Evolutionary conservation across 2,888 invertebrate genomes (phyloP).

Genomic region (Myopa testacea): DNA sequence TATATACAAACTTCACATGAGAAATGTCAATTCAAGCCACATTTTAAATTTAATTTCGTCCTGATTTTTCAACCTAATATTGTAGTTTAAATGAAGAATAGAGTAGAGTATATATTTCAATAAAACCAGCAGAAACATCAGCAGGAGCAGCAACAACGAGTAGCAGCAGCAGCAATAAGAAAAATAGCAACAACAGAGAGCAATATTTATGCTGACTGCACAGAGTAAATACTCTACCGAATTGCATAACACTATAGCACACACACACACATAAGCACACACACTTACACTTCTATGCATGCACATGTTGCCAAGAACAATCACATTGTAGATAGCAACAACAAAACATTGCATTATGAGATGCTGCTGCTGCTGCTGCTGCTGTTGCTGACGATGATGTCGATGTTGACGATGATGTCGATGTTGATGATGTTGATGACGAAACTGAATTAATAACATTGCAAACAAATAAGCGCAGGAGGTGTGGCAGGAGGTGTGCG

Average conservation of each 20-base stretch:
- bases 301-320: neutral
- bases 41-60: neutral
- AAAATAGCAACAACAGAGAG: too few species aligned
- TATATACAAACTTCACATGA: too few species aligned
- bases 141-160: neutral
- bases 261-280: neutral
- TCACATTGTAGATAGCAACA: neutral
- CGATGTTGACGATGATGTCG: neutral
- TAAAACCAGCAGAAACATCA: neutral
- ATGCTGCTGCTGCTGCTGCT: conserved; percentile 3
- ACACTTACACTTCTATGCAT: neutral
- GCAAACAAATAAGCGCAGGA: neutral
- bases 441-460: conserved; percentile 21
- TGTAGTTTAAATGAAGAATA: neutral
- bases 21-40: too few species aligned
- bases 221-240: too few species aligned
- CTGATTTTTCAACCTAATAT: neutral
- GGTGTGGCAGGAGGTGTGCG: neutral
- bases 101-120: neutral
- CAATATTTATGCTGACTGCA: too few species aligned
- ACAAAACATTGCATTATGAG: neutral
- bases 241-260: too few species aligned
- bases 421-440: conserved; percentile 15
- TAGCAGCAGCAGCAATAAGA: neutral
- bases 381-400: conserved; percentile 10